Percentiles rank a stretch among this genome's conserved stretches.
Evolutionary conservation across 2,113 vertebrate genomes (phyloP).

Genomic region (Girardinichthys multiradiatus): DNA sequence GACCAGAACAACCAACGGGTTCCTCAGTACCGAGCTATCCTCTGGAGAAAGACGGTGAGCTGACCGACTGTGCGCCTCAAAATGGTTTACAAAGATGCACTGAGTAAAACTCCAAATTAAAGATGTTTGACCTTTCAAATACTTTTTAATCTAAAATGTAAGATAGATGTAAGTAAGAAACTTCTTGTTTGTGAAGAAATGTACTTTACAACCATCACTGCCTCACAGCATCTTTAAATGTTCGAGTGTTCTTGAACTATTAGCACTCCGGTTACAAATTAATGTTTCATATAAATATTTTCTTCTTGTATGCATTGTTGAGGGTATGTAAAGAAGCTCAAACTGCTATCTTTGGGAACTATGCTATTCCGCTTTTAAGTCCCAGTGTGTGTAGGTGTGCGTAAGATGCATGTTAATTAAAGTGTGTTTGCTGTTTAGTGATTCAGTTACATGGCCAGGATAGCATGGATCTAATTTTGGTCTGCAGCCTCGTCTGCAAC

Average conservation of each 20-base stretch:
- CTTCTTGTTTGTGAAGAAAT: background rate
- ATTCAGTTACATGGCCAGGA: slow-evolving; percentile 63
- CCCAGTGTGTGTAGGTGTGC: background rate
- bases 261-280: background rate
- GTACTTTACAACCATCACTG: background rate
- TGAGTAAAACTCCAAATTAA: background rate
- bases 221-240: background rate
- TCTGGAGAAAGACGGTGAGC: slow-evolving; percentile 97
- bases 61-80: background rate
- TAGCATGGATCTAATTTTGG: slow-evolving; percentile 60
- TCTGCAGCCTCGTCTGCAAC: slow-evolving; percentile 53
- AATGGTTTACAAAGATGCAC: background rate
- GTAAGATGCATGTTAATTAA: slow-evolving; percentile 10
- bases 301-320: background rate
- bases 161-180: too few relatives aligned
- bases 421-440: slow-evolving; percentile 39
- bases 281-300: background rate
- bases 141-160: background rate
- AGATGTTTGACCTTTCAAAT: background rate
- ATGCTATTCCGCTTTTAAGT: slow-evolving; percentile 22
- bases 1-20: slow-evolving; percentile 97
- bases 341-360: slow-evolving; percentile 15
- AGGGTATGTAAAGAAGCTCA: slow-evolving; percentile 9
- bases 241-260: background rate
- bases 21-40: slow-evolving; percentile 95